Evolutionary conservation across 2,888 invertebrate genomes (phyloP).

Genomic region (Sarcophaga subvicina): DNA sequence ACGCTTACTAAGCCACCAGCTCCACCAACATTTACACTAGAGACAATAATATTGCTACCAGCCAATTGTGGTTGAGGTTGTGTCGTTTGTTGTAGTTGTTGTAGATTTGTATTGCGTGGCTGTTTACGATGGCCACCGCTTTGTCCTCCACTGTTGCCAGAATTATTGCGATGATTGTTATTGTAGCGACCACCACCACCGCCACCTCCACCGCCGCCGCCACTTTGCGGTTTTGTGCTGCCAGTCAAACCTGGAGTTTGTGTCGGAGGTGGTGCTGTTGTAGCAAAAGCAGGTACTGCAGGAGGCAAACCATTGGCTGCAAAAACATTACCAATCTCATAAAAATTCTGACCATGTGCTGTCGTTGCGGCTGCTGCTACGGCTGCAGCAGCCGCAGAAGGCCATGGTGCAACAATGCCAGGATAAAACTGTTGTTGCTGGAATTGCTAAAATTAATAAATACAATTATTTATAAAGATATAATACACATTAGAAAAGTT

Average conservation of each 20-base stretch:
- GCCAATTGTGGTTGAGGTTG: constrained; percentile 71
- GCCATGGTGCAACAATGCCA: constrained; percentile 84
- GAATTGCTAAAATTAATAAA: constrained; percentile 81
- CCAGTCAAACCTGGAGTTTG: constrained; percentile 75
- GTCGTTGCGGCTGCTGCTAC: constrained; percentile 81
- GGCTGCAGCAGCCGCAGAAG: constrained; percentile 80
- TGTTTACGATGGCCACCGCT: constrained; percentile 78
- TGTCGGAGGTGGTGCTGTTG: constrained; percentile 75
- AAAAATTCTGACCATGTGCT: constrained; percentile 83
- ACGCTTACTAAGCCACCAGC: constrained; percentile 76
- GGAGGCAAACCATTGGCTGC: constrained; percentile 88
- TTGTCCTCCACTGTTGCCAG: constrained; percentile 74
- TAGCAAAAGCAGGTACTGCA: constrained; percentile 82
- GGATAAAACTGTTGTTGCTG: constrained; percentile 87
- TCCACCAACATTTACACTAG: constrained; percentile 72
- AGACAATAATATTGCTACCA: constrained; percentile 74
- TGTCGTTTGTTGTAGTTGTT: constrained; percentile 71
- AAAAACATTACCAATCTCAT: constrained; percentile 87
- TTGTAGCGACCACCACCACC: constrained; percentile 76
- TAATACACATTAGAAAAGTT: no score
- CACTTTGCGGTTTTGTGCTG: constrained; percentile 75
- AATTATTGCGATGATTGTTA: constrained; percentile 77
- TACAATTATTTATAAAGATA: not conserved
- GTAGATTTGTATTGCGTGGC: constrained; percentile 75
- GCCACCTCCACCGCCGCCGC: constrained; percentile 68